phyloP scores from a whole-genome alignment of 2,888 invertebrate species.

The Panzeria rudis region DNA sequence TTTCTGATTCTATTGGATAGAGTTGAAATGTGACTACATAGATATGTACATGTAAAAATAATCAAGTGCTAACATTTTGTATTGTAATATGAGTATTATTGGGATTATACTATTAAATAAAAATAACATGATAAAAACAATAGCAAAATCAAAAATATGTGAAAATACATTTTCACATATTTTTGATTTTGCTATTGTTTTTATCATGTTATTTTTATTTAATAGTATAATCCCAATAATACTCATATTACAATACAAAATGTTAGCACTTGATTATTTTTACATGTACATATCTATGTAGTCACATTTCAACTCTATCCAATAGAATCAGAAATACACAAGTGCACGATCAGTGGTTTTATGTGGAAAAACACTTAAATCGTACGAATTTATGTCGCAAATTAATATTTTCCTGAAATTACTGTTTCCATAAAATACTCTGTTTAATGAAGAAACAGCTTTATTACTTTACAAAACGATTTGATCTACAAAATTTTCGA shows the following conservation, averaged over 20 bases:
- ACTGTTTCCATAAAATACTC: background rate
- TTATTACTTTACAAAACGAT: too few species aligned
- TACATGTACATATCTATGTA: background rate
- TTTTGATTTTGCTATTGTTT: constrained; percentile 15
- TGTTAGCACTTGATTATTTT: background rate
- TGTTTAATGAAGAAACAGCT: too few species aligned
- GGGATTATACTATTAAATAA: constrained; percentile 15
- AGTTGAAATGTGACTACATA: background rate
- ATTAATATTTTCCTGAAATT: background rate
- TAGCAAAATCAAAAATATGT: constrained; percentile 11
- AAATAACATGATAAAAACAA: constrained; percentile 35
- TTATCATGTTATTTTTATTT: constrained; percentile 33
- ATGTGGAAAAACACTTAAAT: background rate
- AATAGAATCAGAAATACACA: background rate
- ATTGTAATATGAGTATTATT: constrained; percentile 36
- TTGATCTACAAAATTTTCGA: too few species aligned
- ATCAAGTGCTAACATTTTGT: background rate
- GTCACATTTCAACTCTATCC: background rate
- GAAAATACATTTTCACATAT: constrained; percentile 6
- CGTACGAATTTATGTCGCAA: background rate
- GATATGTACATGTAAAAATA: background rate
- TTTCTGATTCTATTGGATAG: background rate
- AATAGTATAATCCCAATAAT: constrained; percentile 25
- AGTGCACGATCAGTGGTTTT: background rate
- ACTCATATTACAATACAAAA: constrained; percentile 28